Base-by-base conservation (phyloP, 2,888 invertebrate species). In the Himalopsyche kuldschensis region DNA sequence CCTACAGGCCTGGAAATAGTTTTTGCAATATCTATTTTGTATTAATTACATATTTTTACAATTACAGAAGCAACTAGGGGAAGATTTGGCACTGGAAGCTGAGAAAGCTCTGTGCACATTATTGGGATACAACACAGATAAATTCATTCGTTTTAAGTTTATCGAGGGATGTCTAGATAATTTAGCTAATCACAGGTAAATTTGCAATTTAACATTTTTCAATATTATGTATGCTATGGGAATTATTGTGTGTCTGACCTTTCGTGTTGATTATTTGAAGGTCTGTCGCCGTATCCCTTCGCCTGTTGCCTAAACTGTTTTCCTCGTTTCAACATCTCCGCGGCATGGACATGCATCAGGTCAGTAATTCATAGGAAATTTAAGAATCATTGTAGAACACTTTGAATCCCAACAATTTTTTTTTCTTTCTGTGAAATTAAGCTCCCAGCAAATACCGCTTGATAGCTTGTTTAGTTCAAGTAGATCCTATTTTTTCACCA, bases 141-240 rank as follows among this genome's bases (percentile, higher is more conserved):
- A 96, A 87, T 93, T 96, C 85, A 96, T 98, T 86, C 93, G 97
- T 82, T 97, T 97, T 90, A 97, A 98, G 90, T 98, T 98, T 88
- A 98, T 98, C 86, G 98, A 98, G 90, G 98, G 98, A 10, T 98
- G 98, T 88, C 92, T 98, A 76, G 96, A 97, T 87, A 98, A 98
- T 90, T 92, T 98, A 85, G 95, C 97, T 17, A 94, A 94, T 87
- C 97, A 98, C 90, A 94, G 94, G 93, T 95, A 90, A 88, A 89
- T 81, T 20, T 3, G 6, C 8, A 11, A 31, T 6, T 20, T n/a
- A 48, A 76, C 1, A 76, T 69, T 32, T 80, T 69, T 24, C 1
- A 55, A 47, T 69, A 27, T 24, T 17, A 8, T 15, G 15, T 41
- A 41, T 41, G 15, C 15, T 15, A 20, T 27, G 10, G 0, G 30